Evolutionary conservation across 2,888 invertebrate genomes (phyloP).

Genomic region (Netelia virgata): DNA sequence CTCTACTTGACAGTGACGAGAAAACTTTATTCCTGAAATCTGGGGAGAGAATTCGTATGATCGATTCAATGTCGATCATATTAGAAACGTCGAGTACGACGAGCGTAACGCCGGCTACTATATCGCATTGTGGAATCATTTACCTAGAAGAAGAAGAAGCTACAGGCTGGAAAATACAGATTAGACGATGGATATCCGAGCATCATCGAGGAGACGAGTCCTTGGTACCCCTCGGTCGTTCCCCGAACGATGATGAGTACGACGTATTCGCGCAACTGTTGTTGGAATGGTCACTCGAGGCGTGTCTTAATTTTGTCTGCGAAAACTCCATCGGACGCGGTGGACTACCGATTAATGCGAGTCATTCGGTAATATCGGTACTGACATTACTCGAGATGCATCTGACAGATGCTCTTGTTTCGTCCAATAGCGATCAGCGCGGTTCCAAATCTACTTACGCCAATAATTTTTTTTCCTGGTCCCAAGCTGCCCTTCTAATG

Average conservation of each 20-base stretch:
- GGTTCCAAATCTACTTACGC: neutral
- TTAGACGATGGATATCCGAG: slow-evolving; percentile 66
- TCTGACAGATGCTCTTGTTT: slow-evolving; percentile 79
- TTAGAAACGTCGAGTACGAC: slow-evolving; percentile 88
- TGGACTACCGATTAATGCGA: slow-evolving; percentile 74
- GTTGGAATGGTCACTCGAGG: slow-evolving; percentile 87
- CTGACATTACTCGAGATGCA: slow-evolving; percentile 82
- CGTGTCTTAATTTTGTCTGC: slow-evolving; percentile 86
- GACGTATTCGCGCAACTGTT: slow-evolving; percentile 79
- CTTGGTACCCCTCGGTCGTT: neutral
- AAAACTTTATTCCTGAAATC: slow-evolving; percentile 87
- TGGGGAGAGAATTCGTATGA: slow-evolving; percentile 87
- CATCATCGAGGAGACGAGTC: slow-evolving; percentile 2
- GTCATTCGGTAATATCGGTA: slow-evolving; percentile 82
- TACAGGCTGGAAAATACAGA: slow-evolving; percentile 86
- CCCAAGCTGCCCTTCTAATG: slow-evolving; percentile 86
- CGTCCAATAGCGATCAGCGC: slow-evolving; percentile 77
- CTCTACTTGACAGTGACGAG: slow-evolving; percentile 85
- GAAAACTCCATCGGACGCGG: slow-evolving; percentile 83
- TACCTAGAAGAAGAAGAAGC: slow-evolving; percentile 86
- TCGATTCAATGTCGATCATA: slow-evolving; percentile 86
- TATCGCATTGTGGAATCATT: slow-evolving; percentile 89
- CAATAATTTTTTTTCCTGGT: slow-evolving; percentile 80
- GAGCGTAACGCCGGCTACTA: slow-evolving; percentile 87
- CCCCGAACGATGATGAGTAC: slow-evolving; percentile 61